Evolutionary conservation across 1,140 invertebrate species (phyloP).

Genomic region (Hyphantria cunea): DNA sequence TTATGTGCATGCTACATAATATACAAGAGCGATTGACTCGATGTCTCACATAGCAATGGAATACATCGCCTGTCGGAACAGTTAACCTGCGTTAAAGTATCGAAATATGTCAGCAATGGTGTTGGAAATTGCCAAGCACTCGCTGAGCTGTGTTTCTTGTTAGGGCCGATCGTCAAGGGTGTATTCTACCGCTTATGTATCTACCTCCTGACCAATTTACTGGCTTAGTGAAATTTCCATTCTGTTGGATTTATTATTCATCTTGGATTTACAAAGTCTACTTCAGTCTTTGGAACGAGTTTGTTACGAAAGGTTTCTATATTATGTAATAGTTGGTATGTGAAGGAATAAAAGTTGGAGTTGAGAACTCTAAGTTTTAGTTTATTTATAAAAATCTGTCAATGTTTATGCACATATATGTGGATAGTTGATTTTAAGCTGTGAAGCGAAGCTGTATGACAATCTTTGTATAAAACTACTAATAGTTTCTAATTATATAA

Average conservation of each 20-base stretch:
- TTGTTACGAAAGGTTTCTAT: constrained; percentile 14
- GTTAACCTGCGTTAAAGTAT: background rate
- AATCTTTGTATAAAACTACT: constrained; percentile 41
- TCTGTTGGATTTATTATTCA: constrained; percentile 14
- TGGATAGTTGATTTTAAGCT: constrained; percentile 12
- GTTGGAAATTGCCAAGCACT: background rate
- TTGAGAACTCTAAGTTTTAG: constrained; percentile 22
- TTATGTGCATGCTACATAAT: background rate
- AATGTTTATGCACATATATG: constrained; percentile 8
- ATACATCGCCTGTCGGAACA: constrained; percentile 10
- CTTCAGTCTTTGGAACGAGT: constrained; percentile 14
- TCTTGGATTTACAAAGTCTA: constrained; percentile 28
- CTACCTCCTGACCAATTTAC: constrained; percentile 27
- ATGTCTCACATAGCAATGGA: background rate
- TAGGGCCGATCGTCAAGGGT: background rate
- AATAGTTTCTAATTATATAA: constrained; percentile 36
- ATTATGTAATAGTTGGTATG: constrained; percentile 23
- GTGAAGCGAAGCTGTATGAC: constrained; percentile 15
- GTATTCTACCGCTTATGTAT: constrained; percentile 8
- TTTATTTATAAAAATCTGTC: constrained; percentile 17
- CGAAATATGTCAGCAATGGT: background rate
- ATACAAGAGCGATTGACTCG: background rate
- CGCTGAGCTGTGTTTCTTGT: background rate
- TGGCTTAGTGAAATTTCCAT: constrained; percentile 9
- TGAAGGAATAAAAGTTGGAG: constrained; percentile 16